Evolutionary conservation across 2,797 vertebrate species (phyloP).

Genomic region (Galago senegalensis): DNA sequence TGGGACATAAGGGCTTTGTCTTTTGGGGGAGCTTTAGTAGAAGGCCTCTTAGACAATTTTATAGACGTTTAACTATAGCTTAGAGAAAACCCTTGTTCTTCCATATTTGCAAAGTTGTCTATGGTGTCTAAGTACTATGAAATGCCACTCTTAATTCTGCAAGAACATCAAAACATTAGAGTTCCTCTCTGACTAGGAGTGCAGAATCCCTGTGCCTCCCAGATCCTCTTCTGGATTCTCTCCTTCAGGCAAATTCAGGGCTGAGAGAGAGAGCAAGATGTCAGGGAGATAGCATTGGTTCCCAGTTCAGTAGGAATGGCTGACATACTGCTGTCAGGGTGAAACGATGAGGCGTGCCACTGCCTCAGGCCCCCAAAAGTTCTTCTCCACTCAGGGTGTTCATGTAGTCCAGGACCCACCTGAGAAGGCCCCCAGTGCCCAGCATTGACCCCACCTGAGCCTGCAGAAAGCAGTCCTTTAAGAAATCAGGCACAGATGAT

Average conservation of each 20-base stretch:
- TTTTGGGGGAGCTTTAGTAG: conserved; percentile 57
- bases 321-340: not conserved
- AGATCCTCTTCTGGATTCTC: not conserved
- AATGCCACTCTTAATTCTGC: conserved; percentile 67
- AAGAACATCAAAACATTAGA: conserved; percentile 64
- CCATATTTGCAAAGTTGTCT: conserved; percentile 13
- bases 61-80: conserved; percentile 49
- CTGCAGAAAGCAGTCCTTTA: not conserved
- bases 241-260: not conserved
- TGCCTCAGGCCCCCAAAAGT: not conserved
- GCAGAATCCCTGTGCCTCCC: not conserved
- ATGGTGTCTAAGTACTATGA: conserved; percentile 39
- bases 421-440: not conserved
- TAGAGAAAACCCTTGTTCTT: conserved; percentile 35
- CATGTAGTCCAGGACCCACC: not conserved
- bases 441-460: not conserved
- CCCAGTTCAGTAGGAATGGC: not conserved
- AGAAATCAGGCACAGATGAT: not conserved
- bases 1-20: not conserved
- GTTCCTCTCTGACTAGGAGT: not conserved
- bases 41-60: not conserved
- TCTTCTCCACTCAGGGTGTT: not conserved
- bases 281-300: not conserved
- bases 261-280: conserved; percentile 40
- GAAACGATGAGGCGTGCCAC: not conserved